Conservation (phyloP, 2,888 invertebrate genomes). For the Acanthopleura granulata region DNA sequence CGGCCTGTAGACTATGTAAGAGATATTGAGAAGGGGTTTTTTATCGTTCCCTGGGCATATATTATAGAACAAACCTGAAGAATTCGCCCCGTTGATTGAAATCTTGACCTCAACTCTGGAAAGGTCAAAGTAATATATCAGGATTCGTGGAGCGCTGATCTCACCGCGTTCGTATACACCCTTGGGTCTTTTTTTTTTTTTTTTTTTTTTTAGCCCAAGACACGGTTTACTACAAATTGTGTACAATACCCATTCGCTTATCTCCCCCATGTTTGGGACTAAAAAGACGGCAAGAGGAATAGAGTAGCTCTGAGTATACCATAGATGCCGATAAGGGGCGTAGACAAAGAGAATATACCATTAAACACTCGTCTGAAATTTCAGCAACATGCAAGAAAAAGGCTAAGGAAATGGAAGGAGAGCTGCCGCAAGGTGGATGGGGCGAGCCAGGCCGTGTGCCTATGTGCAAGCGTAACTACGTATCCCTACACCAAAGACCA, state of each 20-base stretch:
- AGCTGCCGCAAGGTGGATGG: too few relatives aligned
- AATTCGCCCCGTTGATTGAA: slow-evolving; percentile 11
- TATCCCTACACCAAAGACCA: not conserved
- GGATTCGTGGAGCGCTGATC: not conserved
- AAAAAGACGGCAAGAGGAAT: not conserved
- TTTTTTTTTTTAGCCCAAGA: not conserved
- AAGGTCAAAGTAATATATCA: slow-evolving; percentile 13
- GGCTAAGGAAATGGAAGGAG: too few relatives aligned
- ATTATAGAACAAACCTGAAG: not conserved
- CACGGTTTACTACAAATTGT: not conserved
- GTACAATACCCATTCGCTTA: not conserved
- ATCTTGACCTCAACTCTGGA: slow-evolving; percentile 3
- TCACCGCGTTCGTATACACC: not conserved
- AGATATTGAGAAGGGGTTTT: not conserved
- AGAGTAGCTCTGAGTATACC: slow-evolving; percentile 15
- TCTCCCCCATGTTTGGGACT: not conserved
- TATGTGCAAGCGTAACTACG: not conserved
- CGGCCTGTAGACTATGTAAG: too few relatives aligned
- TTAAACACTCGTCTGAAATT: slow-evolving; percentile 16
- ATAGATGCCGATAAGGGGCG: slow-evolving; percentile 17
- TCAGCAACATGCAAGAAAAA: slow-evolving; percentile 17
- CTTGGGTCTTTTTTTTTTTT: not conserved
- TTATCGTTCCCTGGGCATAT: not conserved
- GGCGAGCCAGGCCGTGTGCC: too few relatives aligned
- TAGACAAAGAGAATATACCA: slow-evolving; percentile 3